Conservation (phyloP, 2,113 vertebrate species). For the Amphilophus citrinellus region DNA sequence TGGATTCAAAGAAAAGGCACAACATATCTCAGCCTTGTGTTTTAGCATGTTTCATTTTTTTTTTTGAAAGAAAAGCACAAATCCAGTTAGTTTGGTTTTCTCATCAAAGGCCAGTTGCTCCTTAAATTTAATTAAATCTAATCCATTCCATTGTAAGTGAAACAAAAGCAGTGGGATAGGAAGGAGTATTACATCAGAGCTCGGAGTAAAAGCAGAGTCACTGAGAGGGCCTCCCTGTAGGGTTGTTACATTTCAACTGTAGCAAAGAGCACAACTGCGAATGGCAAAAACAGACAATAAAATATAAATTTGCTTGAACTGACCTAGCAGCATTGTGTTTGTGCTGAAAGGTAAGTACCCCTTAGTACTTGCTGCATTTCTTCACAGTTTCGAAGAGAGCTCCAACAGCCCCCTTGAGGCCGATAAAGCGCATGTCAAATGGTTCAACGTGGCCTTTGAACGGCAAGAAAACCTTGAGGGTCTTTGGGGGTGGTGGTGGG, state of each 20-base stretch:
- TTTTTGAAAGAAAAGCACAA: neutral
- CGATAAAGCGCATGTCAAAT: conserved; percentile 69
- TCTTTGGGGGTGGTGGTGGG: conserved; percentile 43
- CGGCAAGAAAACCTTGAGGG: conserved; percentile 69
- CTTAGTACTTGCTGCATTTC: conserved; percentile 59
- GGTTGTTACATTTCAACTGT: conserved; percentile 52
- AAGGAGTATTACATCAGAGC: conserved; percentile 42
- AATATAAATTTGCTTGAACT: conserved; percentile 44
- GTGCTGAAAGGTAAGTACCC: conserved; percentile 45
- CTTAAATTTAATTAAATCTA: neutral
- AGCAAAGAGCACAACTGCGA: conserved; percentile 40
- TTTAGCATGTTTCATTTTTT: neutral
- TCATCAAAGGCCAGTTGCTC: neutral
- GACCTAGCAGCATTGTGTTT: conserved; percentile 39
- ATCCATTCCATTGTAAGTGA: neutral
- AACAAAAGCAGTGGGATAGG: conserved; percentile 8
- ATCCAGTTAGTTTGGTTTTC: neutral
- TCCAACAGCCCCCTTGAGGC: conserved; percentile 49
- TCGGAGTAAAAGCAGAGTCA: conserved; percentile 19
- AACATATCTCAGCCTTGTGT: neutral
- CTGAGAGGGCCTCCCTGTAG: conserved; percentile 42
- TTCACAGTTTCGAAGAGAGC: conserved; percentile 61
- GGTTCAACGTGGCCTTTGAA: conserved; percentile 69
- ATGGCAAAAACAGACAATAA: conserved; percentile 70
- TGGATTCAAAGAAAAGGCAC: neutral